Evolutionary conservation across 2,113 vertebrate species (phyloP), one percentile per base, ranked within the genome.

Genomic region (Cololabis saira): DNA sequence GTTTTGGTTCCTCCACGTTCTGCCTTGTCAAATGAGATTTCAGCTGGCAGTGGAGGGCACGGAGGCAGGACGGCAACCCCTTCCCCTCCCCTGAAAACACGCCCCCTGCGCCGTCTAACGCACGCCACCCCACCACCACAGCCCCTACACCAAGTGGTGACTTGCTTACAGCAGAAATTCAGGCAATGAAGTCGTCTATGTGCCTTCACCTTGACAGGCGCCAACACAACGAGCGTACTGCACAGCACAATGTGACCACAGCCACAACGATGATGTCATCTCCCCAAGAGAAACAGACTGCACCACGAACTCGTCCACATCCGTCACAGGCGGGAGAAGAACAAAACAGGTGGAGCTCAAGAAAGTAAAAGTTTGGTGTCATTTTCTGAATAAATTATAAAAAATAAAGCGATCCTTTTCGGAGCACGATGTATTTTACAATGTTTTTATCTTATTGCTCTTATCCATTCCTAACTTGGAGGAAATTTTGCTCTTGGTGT

Each of bases 1-100:
- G 93, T 92, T 95, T 93, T 93, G 91, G 93, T 95, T 91, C 92
- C 92, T 96, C 94, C 93, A 94, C 89, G 76, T 94, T 93, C 91
- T 93, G 95, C 94, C 93, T 92, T 91, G 93, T 93, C 93, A 95
- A 82, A 90, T 61, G 72, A 91, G 90, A 93, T 91, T 80, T 93
- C 87, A 83, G 92, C 89, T 65, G 93, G 88, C 89, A 85, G 86
- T 69, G 42, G 72, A 85, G 75, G 77, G 86, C 84, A 85, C 0
- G 75, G 84, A 92, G 92, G 89, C 88, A 89, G 91, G 87, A 90
- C 90, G 89, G 91, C 87, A 77, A 74, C 71, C 78, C 67, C 61
- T 74, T 71, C 69, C 37, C 86, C 87, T 87, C 83, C 80, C 82
- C 67, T 63, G 79, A 67, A 71, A 42, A 80, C 86, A 80, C 83